Base-by-base conservation (phyloP, 2,113 vertebrate species). In the Semnornis frantzii region DNA sequence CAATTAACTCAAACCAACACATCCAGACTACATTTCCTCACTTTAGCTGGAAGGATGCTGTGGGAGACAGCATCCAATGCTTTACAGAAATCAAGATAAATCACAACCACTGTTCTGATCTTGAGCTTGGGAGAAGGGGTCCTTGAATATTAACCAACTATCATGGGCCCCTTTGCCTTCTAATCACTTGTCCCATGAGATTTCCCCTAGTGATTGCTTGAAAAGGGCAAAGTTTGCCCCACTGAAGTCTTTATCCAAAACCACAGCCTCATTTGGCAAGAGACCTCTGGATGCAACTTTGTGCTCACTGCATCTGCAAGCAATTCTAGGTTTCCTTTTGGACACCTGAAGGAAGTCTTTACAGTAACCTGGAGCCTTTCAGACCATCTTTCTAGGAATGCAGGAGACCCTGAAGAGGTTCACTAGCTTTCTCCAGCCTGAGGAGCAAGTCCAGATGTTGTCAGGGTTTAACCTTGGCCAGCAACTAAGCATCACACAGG, bases 401-500 rank as follows among this genome's bases (percentile, higher is more conserved):
- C 4, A 44, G 30, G 65, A 87, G 5, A 63, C 34, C 5, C 7
- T 34, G 14, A 68, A 55, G 27, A 71, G 24, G 33, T 74, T 30
- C 46, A n/a, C 2, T 19, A 66, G 33, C 6, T 66, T 27, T 65
- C 16, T 81, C 13, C 15, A 80, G 10, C 16, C 48, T 80, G 14
- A 65, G 31, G 4, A 16, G 21, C 50, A 90, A 65, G 12, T 69
- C 86, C 55, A 76, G 69, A 80, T 9, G 8, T 6, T 55, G 8
- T n/a, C 6, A 0, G 42, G 21, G 34, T 54, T 74, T 74, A 71
- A 55, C 6, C 25, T 5, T 5, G 1, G 2, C 6, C 0, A 1
- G 20, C 23, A 85, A 13, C 25, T 75, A 44, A 75, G 15, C 24
- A 3, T 18, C 4, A 37, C 9, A 5, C 13, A 34, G 54, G 4